Conservation (phyloP, 2,888 invertebrate species). For the Norana najaformis region DNA sequence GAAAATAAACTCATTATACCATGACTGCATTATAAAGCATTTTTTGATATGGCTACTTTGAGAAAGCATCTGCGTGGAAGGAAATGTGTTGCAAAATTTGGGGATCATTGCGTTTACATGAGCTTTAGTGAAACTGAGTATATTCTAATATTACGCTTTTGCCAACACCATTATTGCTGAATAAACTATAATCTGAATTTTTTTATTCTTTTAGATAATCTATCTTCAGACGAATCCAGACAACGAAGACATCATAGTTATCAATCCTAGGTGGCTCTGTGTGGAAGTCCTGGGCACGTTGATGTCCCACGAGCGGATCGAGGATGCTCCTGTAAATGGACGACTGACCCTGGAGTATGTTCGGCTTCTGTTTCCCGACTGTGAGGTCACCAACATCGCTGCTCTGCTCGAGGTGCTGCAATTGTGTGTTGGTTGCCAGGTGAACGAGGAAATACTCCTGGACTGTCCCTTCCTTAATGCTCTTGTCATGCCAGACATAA, state of each 20-base stretch:
- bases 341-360: conserved; percentile 76
- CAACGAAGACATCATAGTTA: conserved; percentile 69
- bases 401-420: conserved; percentile 73
- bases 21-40: too few relatives aligned
- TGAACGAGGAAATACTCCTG: conserved; percentile 74
- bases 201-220: conserved; percentile 64
- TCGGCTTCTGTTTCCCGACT: conserved; percentile 73
- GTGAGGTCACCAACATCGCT: conserved; percentile 72
- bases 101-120: background rate
- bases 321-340: conserved; percentile 65
- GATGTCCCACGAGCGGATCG: conserved; percentile 64
- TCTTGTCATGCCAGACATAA: conserved; percentile 70
- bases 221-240: conserved; percentile 67
- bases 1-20: too few relatives aligned
- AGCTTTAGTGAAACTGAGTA: background rate
- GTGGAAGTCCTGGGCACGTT: conserved; percentile 72
- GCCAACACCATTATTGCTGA: background rate
- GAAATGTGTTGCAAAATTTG: too few relatives aligned
- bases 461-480: conserved; percentile 75
- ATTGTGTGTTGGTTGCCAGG: conserved; percentile 73
- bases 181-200: too few relatives aligned
- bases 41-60: background rate
- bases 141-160: too few relatives aligned
- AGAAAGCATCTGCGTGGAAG: background rate
- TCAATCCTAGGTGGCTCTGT: conserved; percentile 74